A percentile compares a stretch with the other conserved stretches of the same genome.
Conservation (phyloP, 2,113 vertebrate genomes). For the Grammomys surdaster region DNA sequence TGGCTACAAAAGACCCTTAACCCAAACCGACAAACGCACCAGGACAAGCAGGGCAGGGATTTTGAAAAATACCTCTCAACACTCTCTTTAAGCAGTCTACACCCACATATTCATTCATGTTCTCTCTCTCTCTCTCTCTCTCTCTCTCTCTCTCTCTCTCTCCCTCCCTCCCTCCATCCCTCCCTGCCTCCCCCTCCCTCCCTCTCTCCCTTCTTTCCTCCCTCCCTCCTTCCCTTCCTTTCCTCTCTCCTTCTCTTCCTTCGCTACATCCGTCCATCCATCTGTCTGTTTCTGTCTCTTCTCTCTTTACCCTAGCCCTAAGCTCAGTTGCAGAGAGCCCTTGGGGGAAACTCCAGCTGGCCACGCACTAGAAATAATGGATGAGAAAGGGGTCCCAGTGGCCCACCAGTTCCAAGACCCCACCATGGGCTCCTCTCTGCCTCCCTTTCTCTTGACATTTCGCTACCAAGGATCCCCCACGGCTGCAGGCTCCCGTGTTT, state of each 20-base stretch:
- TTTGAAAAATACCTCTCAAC: neutral
- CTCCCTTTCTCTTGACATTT: neutral
- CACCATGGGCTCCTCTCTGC: neutral
- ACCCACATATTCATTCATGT: neutral
- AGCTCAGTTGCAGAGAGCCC: neutral
- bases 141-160: too few relatives aligned
- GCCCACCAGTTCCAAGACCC: neutral
- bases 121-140: neutral
- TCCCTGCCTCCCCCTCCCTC: too few relatives aligned
- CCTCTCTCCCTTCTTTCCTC: too few relatives aligned
- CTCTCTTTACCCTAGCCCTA: neutral
- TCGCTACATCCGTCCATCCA: neutral
- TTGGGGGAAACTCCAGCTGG: slow-evolving; percentile 24
- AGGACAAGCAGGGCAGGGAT: neutral
- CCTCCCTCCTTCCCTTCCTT: too few relatives aligned
- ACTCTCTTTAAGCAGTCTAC: neutral
- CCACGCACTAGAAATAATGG: slow-evolving; percentile 39
- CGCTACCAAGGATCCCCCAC: neutral
- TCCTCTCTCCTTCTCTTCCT: neutral
- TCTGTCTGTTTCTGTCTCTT: neutral
- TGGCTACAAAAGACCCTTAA: slow-evolving; percentile 59
- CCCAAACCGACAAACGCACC: neutral
- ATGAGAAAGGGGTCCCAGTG: neutral
- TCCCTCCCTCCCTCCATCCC: too few relatives aligned
- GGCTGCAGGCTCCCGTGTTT: neutral